Evolutionary conservation across 1,140 invertebrate species (phyloP).

Genomic region (Trichonephila clavipes): DNA sequence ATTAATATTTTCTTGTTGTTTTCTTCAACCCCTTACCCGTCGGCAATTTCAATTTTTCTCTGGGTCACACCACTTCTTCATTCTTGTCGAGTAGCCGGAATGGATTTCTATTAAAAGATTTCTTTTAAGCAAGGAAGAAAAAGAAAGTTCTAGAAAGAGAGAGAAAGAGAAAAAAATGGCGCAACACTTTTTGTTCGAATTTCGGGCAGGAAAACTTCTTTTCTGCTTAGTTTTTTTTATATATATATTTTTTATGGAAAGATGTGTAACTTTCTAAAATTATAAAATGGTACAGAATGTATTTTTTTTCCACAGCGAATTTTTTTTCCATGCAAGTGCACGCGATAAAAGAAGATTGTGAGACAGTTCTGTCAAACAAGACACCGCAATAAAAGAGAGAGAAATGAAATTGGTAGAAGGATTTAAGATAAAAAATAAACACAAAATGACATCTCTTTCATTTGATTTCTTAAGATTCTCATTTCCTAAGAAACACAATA

Average conservation of each 20-base stretch:
- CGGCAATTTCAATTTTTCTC: background rate
- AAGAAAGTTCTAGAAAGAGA: background rate
- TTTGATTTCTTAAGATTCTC: background rate
- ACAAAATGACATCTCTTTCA: background rate
- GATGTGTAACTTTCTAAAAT: constrained; percentile 13
- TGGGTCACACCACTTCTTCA: background rate
- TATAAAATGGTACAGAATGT: constrained; percentile 1
- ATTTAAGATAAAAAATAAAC: background rate
- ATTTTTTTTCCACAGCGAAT: background rate
- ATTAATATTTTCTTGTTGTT: constrained; percentile 19
- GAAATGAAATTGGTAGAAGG: background rate
- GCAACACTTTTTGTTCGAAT: background rate
- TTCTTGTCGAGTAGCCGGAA: background rate
- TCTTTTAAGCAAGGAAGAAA: background rate
- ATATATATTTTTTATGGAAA: background rate
- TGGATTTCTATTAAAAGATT: constrained; percentile 23
- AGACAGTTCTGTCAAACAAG: background rate
- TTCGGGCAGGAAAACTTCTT: background rate
- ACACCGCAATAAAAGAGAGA: constrained; percentile 22
- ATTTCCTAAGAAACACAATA: background rate
- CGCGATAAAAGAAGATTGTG: background rate
- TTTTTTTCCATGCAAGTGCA: background rate
- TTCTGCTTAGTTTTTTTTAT: background rate
- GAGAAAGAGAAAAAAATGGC: background rate
- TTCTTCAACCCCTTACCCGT: background rate